A percentile compares a stretch with the other conserved stretches of the same genome.
Conservation (phyloP, 2,797 vertebrate genomes). For the Dendrocincla tyrannina region DNA sequence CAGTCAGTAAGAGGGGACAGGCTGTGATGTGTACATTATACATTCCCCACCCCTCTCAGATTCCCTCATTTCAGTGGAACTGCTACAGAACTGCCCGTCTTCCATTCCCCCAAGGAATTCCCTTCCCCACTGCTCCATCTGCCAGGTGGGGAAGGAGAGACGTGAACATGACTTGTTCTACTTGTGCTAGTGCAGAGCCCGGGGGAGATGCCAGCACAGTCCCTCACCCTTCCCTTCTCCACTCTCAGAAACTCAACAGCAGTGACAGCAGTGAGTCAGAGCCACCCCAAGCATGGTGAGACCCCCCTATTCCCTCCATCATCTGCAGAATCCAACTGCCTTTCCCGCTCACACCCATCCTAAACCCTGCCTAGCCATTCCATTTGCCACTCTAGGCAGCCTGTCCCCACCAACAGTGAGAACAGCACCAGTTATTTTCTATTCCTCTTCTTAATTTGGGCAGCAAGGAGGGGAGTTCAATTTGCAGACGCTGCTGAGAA, state of each 20-base stretch:
- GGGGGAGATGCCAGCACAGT: not conserved
- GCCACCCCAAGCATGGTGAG: not conserved
- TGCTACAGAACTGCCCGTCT: not conserved
- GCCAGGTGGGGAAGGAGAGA: not conserved
- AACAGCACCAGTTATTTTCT: not conserved
- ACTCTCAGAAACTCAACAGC: not conserved
- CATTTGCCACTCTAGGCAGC: not conserved
- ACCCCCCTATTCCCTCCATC: not conserved
- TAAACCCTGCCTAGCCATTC: not conserved
- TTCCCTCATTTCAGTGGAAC: not conserved
- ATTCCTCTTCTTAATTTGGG: not conserved
- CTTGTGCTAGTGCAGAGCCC: not conserved
- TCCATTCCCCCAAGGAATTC: not conserved
- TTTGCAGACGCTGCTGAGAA: not conserved
- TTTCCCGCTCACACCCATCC: not conserved
- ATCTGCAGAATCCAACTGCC: not conserved
- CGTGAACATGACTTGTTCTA: not conserved
- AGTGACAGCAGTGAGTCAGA: not conserved
- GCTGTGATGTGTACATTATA: not conserved
- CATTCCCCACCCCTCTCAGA: not conserved
- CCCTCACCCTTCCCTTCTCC: not conserved
- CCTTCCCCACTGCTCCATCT: not conserved
- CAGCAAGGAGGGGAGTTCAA: not conserved
- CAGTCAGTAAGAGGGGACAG: not conserved
- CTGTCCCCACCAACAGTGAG: not conserved